A percentile compares a stretch with the other conserved stretches of the same genome.
Conservation (phyloP, 2,113 vertebrate genomes). For the Pao palembangensis region DNA sequence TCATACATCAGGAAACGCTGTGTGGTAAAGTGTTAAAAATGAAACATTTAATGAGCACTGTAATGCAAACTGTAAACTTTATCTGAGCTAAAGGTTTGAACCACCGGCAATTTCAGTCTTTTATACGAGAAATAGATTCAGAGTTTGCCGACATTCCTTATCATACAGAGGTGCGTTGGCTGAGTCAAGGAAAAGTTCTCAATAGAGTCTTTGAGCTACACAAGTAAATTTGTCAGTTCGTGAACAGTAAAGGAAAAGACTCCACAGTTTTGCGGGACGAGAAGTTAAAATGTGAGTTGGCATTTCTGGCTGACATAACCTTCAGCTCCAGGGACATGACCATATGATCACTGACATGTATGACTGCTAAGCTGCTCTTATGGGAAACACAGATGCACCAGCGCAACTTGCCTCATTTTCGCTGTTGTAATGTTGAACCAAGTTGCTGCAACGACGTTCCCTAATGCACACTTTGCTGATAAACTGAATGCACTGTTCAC, state of each 20-base stretch:
- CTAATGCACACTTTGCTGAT: conserved; percentile 5
- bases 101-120: neutral
- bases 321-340: too few relatives aligned
- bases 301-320: too few relatives aligned
- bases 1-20: too few relatives aligned
- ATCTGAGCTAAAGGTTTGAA: neutral
- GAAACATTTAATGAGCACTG: neutral
- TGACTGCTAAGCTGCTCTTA: too few relatives aligned
- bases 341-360: too few relatives aligned
- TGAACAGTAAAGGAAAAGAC: neutral
- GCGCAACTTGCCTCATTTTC: neutral
- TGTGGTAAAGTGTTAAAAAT: too few relatives aligned
- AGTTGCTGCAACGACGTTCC: neutral
- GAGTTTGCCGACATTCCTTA: neutral
- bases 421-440: conserved; percentile 18
- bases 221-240: neutral
- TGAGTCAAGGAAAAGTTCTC: neutral
- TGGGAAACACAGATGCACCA: too few relatives aligned
- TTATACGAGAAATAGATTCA: neutral
- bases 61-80: neutral
- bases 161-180: conserved; percentile 12
- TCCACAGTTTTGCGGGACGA: too few relatives aligned
- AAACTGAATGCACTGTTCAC: neutral
- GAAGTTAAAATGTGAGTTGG: too few relatives aligned
- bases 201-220: neutral